Base-by-base conservation (phyloP, 2,113 vertebrate genomes). In the Astur gentilis region DNA sequence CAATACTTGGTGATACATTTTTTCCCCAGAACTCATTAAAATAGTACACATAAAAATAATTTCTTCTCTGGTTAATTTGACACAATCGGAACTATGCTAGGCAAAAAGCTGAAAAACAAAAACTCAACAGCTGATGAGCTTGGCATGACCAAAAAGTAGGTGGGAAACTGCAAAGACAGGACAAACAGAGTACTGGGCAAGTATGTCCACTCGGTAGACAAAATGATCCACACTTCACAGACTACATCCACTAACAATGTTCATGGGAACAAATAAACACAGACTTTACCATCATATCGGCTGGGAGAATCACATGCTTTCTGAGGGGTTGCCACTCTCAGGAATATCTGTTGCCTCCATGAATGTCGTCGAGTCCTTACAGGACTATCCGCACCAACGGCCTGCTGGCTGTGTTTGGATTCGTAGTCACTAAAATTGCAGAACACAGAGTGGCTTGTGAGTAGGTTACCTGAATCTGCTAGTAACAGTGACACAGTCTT, bases 281-380 rank as follows among this genome's bases (percentile, higher is more conserved):
- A 29, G 82, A 31, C 47, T 78, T 96, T 97, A 98, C 98, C 98
- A 81, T 99, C 98, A 2, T 98, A 99, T 98, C 99, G 64, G 89
- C 94, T 64, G 7, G 98, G 97, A 71, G 98, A 95, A 23, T 99
- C 99, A 2, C 98, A 98, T 0, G 97, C 98, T 96, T 99, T 99
- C 97, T 99, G 99, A 6, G 99, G 99, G 4, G 99, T 99, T 17
- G 99, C 99, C n/a, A 99, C 99, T 20, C 99, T 98, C 11, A 99
- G 98, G 96, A 99, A 99, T 94, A 99, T 99, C 98, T 99, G 99
- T 89, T 99, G 99, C 94, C 99, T 98, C 99, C 99, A 99, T 0
- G 99, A 99, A 93, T 99, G 99, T 44, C 99, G 98, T 13, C 99
- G 99, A 11, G 97, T 98, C 75, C 97, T 98, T 23, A 99, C 94